These are phyloP conservation scores for Planiliza haematocheilus DNA, from an alignment of 2,113 vertebrate genomes.

Conservation along the genomic window DNA sequence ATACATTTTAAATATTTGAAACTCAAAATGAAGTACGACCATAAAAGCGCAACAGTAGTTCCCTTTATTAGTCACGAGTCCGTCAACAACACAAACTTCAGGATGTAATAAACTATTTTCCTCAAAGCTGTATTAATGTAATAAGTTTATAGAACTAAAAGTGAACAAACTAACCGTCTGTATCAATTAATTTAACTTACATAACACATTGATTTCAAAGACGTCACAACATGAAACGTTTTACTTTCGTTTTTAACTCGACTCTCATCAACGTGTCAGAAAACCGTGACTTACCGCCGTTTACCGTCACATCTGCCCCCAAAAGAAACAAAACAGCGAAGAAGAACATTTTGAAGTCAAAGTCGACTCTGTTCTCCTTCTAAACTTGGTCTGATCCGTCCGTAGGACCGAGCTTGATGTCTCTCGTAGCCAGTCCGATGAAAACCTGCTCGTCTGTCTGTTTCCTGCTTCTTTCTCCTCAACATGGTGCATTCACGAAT, in stretches of 20 bases:
- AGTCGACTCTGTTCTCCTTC: rapidly evolving
- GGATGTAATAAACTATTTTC: no score
- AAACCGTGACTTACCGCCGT: constrained; percentile 23
- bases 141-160: neutral
- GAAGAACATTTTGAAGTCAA: neutral
- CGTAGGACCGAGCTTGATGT: no score
- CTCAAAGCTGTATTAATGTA: no score
- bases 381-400: neutral
- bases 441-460: neutral
- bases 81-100: no score
- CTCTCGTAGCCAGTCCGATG: no score
- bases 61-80: no score
- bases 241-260: constrained; percentile 43
- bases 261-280: rapidly evolving
- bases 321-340: neutral
- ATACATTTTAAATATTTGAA: no score
- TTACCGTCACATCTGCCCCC: neutral
- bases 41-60: no score
- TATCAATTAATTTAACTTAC: rapidly evolving
- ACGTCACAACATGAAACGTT: constrained; percentile 1
- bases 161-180: no score
- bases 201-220: neutral
- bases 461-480: neutral
- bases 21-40: no score
- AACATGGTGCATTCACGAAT: neutral